These are phyloP conservation scores for Conus ventricosus DNA, from an alignment of 1,140 invertebrate genomes.

Conservation along the genomic window DNA sequence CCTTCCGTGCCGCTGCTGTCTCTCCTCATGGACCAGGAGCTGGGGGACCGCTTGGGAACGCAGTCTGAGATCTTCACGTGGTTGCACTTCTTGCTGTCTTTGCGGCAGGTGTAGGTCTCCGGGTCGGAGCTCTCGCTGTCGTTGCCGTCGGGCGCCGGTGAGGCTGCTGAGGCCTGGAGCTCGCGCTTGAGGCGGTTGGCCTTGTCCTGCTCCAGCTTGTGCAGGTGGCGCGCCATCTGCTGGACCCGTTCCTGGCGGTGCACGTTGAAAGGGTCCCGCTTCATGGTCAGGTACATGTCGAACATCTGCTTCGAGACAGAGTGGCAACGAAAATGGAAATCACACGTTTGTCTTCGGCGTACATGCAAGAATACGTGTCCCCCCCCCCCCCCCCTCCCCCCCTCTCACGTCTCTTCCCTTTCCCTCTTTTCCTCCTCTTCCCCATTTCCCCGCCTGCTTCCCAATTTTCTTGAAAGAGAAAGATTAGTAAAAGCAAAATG, in stretches of 20 bases:
- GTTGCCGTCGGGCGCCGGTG: slow-evolving; percentile 1
- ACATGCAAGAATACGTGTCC: too few relatives aligned
- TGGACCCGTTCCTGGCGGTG: slow-evolving; percentile 49
- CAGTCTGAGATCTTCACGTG: slow-evolving; percentile 20
- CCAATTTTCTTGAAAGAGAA: too few relatives aligned
- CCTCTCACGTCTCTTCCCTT: too few relatives aligned
- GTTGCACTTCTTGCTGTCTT: background rate
- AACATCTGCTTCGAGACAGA: slow-evolving; percentile 41
- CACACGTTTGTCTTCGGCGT: too few relatives aligned
- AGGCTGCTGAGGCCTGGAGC: background rate
- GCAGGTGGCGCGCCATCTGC: slow-evolving; percentile 45
- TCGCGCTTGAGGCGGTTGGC: slow-evolving; percentile 14
- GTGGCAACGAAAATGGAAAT: background rate
- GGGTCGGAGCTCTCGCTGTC: background rate
- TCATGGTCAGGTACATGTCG: slow-evolving; percentile 57
- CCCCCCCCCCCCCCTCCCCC: too few relatives aligned
- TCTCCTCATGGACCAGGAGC: background rate
- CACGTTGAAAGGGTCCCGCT: slow-evolving; percentile 48
- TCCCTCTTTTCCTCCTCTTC: too few relatives aligned
- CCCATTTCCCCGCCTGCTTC: too few relatives aligned
- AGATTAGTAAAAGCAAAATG: too few relatives aligned
- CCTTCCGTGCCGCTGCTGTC: background rate
- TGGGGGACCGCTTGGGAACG: background rate
- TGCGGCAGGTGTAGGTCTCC: background rate
- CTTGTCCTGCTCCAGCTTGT: slow-evolving; percentile 38